Evolutionary conservation across 2,888 invertebrate genomes (phyloP).

Genomic region (Seira sanloemensis): DNA sequence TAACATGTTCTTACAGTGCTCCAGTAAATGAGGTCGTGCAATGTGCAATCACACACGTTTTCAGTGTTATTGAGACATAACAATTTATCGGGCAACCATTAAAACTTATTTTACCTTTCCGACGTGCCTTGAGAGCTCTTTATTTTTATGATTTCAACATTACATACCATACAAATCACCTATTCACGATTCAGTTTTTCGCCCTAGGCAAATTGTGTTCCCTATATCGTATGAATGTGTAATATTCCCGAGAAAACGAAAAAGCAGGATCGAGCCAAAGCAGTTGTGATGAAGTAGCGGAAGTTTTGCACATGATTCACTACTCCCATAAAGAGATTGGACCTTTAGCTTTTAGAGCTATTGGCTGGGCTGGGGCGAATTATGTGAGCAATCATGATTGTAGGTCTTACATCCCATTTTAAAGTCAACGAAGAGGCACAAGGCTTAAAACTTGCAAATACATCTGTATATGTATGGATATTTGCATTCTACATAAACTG

Average conservation of each 20-base stretch:
- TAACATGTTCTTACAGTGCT: too few relatives aligned
- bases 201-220: not conserved
- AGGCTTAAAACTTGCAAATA: too few relatives aligned
- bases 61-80: slow-evolving; percentile 43
- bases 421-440: too few relatives aligned
- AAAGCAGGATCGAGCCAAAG: not conserved
- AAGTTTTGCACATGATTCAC: slow-evolving; percentile 29
- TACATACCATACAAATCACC: slow-evolving; percentile 18
- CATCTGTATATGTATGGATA: too few relatives aligned
- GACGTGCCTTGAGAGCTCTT: not conserved
- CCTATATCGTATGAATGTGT: too few relatives aligned
- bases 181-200: slow-evolving; percentile 31
- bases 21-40: slow-evolving; percentile 21
- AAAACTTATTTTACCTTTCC: not conserved
- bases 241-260: not conserved
- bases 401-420: slow-evolving; percentile 42
- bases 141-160: not conserved
- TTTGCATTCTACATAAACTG: too few relatives aligned
- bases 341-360: not conserved
- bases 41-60: slow-evolving; percentile 18
- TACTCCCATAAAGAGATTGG: not conserved
- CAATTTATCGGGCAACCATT: slow-evolving; percentile 19
- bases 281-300: slow-evolving; percentile 28
- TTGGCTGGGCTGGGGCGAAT: slow-evolving; percentile 60
- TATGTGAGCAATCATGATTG: slow-evolving; percentile 58